Percentiles rank a stretch among this genome's conserved stretches.
phyloP scores from a whole-genome alignment of 2,888 invertebrate species.

The Theodoxus fluviatilis region DNA sequence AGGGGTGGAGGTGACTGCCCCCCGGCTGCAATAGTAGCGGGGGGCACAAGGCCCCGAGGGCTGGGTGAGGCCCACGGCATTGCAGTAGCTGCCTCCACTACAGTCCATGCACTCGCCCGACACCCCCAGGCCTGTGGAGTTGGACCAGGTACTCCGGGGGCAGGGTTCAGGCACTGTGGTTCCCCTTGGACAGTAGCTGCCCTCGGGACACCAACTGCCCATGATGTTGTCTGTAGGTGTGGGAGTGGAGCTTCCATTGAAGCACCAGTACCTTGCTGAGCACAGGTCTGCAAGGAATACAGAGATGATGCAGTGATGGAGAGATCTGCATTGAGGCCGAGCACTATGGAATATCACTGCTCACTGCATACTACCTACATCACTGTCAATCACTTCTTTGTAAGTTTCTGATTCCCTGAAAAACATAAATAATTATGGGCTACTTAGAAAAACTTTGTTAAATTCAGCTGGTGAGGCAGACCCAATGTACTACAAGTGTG shows the following conservation, averaged over 20 bases:
- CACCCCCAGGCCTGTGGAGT: conserved; percentile 48
- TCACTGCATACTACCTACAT: no score
- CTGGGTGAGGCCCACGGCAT: conserved; percentile 47
- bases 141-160: conserved; percentile 51
- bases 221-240: conserved; percentile 56
- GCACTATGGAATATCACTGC: no score
- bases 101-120: conserved; percentile 40
- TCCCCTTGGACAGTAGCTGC: conserved; percentile 53
- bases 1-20: conserved; percentile 49
- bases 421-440: no score
- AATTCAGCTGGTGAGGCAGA: no score
- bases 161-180: conserved; percentile 47
- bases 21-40: conserved; percentile 55
- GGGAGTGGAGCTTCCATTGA: conserved; percentile 50
- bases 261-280: conserved; percentile 53
- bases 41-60: conserved; percentile 55
- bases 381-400: no score
- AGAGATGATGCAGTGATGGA: no score
- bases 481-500: no score
- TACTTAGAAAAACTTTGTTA: no score
- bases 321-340: no score
- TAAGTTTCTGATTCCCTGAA: no score
- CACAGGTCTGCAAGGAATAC: conserved; percentile 50
- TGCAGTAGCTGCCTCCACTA: conserved; percentile 55
- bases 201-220: conserved; percentile 55